Evolutionary conservation across 1,140 invertebrate species (phyloP).

Genomic region (Prorops nasuta): DNA sequence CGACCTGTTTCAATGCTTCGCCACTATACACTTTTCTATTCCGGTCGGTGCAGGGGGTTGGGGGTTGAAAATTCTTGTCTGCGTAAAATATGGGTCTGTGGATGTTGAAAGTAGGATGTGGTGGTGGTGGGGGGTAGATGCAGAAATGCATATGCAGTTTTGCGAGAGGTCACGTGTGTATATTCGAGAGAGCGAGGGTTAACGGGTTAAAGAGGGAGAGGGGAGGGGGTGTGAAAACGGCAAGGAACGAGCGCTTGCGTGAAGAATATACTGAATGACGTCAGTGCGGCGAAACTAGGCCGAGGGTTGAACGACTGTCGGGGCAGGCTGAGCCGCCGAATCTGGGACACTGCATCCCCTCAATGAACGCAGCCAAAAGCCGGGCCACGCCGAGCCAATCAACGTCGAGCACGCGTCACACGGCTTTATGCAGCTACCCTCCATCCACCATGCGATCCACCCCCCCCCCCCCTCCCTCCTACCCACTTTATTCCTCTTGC

Average conservation of each 20-base stretch:
- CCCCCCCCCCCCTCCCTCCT: no score
- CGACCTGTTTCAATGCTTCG: no score
- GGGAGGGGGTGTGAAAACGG: conserved; percentile 3
- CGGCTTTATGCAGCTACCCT: no score
- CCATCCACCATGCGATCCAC: no score
- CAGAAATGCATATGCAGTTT: no score
- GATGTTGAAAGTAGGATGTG: no score
- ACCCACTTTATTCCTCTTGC: no score
- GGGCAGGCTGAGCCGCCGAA: conserved; percentile 41
- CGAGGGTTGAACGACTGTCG: conserved; percentile 54
- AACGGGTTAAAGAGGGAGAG: conserved; percentile 3
- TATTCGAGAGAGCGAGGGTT: conserved; percentile 8
- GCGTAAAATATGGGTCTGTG: no score
- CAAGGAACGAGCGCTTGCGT: conserved; percentile 14
- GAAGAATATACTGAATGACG: conserved; percentile 39
- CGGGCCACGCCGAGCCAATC: conserved; percentile 5
- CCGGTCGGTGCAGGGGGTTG: conserved; percentile 12
- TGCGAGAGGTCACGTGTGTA: neutral
- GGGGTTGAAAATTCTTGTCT: neutral
- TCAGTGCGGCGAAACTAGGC: conserved; percentile 46
- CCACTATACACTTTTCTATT: no score
- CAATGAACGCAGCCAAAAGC: conserved; percentile 41
- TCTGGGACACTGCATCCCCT: conserved; percentile 46
- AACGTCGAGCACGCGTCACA: neutral
- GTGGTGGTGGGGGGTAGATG: no score